Evolutionary conservation across 2,888 invertebrate species (phyloP).

Genomic region (Cerceris rybyensis): DNA sequence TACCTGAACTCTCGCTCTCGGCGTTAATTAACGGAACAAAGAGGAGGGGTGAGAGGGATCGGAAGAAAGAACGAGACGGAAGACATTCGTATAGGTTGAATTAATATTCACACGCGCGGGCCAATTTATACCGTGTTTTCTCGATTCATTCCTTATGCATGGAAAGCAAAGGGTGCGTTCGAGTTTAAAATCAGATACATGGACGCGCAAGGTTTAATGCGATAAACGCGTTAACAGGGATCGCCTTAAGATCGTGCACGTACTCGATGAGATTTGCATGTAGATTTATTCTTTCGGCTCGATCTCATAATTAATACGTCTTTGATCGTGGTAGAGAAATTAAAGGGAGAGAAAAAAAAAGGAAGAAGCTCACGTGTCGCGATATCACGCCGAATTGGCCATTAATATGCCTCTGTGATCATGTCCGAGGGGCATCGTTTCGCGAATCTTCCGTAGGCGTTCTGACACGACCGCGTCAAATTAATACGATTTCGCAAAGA

Average conservation of each 20-base stretch:
- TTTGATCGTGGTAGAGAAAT: background rate
- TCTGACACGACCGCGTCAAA: conserved; percentile 52
- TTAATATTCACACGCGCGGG: conserved; percentile 38
- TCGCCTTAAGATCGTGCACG: conserved; percentile 25
- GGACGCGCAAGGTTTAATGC: conserved; percentile 42
- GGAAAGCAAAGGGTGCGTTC: conserved; percentile 39
- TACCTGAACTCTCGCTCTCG: background rate
- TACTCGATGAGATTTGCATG: conserved; percentile 32
- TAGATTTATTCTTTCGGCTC: conserved; percentile 28
- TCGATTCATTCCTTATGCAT: conserved; percentile 45
- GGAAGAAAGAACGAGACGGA: background rate
- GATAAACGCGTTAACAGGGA: conserved; percentile 47
- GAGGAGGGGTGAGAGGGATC: background rate
- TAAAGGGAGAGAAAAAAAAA: conserved; percentile 2
- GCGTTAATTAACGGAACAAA: conserved; percentile 35
- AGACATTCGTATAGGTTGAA: conserved; percentile 11
- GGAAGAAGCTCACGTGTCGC: conserved; percentile 10
- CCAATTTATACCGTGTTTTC: conserved; percentile 52
- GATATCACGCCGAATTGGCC: conserved; percentile 38
- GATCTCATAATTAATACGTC: conserved; percentile 58
- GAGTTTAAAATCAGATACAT: conserved; percentile 33
- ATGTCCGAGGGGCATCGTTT: conserved; percentile 38
- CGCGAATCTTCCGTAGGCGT: conserved; percentile 56
- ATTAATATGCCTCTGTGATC: conserved; percentile 37
- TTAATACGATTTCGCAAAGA: conserved; percentile 57